phyloP scores from a whole-genome alignment of 2,797 vertebrate genomes.

The Sciaenops ocellatus region DNA sequence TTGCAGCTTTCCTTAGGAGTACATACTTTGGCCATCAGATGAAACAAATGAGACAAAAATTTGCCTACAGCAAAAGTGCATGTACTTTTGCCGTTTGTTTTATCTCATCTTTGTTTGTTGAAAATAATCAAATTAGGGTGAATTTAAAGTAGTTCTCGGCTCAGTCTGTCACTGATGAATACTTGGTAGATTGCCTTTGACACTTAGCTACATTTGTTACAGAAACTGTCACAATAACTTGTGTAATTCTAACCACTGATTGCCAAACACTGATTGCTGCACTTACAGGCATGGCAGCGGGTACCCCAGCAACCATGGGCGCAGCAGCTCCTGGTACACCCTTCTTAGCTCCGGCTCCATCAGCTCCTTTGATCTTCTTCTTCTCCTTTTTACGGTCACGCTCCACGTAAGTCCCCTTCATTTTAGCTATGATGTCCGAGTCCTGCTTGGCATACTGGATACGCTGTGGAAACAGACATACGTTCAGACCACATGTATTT shows the following conservation, averaged over 20 bases:
- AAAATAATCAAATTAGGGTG: not conserved
- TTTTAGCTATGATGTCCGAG: constrained; percentile 96
- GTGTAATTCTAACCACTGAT: not conserved
- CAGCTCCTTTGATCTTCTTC: constrained; percentile 88
- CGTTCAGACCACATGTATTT: not conserved
- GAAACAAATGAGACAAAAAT: not conserved
- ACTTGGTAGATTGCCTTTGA: not conserved
- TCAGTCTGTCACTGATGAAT: no score
- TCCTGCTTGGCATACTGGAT: constrained; percentile 93
- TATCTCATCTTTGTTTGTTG: no score
- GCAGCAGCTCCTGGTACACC: constrained; percentile 80
- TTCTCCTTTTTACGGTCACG: constrained; percentile 94
- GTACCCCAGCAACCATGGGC: constrained; percentile 84
- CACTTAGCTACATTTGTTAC: not conserved
- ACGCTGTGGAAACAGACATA: constrained; percentile 76
- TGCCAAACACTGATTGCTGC: not conserved
- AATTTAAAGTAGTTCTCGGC: no score
- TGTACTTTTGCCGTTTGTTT: no score
- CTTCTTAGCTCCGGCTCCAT: constrained; percentile 84
- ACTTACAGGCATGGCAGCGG: constrained; percentile 88
- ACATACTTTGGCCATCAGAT: not conserved
- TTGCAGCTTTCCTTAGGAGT: not conserved
- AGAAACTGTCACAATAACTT: not conserved
- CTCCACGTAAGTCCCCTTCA: constrained; percentile 95
- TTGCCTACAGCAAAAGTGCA: not conserved